Base-by-base conservation (phyloP, 2,888 invertebrate genomes). In the Cepaea hortensis region DNA sequence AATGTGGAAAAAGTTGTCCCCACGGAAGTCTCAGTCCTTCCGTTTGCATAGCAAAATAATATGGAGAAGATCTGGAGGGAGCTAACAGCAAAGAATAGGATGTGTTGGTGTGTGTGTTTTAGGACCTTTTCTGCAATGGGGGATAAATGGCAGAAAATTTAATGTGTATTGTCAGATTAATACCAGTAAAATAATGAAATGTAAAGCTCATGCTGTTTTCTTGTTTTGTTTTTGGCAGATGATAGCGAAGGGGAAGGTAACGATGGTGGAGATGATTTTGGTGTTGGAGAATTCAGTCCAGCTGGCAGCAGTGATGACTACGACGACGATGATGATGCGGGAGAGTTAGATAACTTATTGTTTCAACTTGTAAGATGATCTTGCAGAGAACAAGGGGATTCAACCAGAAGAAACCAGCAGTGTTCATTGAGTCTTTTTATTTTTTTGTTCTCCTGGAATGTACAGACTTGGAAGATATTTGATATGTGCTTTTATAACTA, bases 241-340 rank as follows among this genome's bases (percentile, higher is more conserved):
- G 75, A 77, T 73, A 84, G 84, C 55, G 84, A 84, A 7, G 77
- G 62, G n/a, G 86, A 81, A 62, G 72, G n/a, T 4, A 81, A 70
- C 11, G 61, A 85, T 7, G 81, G 46, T 72, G 73, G 62, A 89
- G 91, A 91, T 80, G 91, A 90, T 83, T 84, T 88, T 46, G 87
- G 90, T n/a, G 90, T 90, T 86, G 90, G 90, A 77, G 88, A 91
- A 81, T 89, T 88, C 62, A 87, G 85, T 7, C 88, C 87, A 3
- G 75, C 62, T 61, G 81, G 79, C 79, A 88, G 84, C 77, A 83
- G 83, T 72, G 85, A 86, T 65, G 85, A 83, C n/a, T 79, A 83
- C 20, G 86, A 83, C 79, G 83, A 79, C 46, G 87, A 87, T 46
- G 87, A 87, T 23, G 87, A 87, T 75, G 50, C 68, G 3, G 84